Evolutionary conservation across 2,797 vertebrate genomes (phyloP), one percentile per base, ranked within the genome.

Genomic region (Lepidocolaptes lacrymiger): DNA sequence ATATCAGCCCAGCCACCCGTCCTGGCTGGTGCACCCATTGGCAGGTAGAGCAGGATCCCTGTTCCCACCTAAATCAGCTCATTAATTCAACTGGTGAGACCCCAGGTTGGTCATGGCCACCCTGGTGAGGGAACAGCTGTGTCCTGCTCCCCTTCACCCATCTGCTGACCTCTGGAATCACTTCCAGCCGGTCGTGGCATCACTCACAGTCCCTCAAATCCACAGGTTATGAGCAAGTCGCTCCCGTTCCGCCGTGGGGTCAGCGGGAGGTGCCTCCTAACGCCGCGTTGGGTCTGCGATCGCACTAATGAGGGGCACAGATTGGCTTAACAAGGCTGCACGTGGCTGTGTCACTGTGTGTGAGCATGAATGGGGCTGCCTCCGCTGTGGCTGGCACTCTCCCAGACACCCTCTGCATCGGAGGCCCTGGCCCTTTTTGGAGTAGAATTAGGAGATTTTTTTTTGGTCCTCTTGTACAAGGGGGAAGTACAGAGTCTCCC

Each of bases 351-450:
- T 86, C 87, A 94, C 93, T 97, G 97, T 98, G 98, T 98, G 97
- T 98, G 98, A 98, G 98, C 98, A 98, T 98, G 98, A 99, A 98
- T 98, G 98, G 97, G 97, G 97, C 96, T 95, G 90, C 79, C 95
- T 78, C 88, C 63, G 54, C 43, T 59, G 89, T 91, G 93, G 66
- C 96, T 97, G 95, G 69, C 97, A 85, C 86, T 86, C 96, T 81
- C 85, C 68, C 78, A 13, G 28, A 15, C 83, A 39, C 85, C 4
- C 46, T 3, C 36, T 21, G 24, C 71, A 19, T 1, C 7, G 1
- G 2, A 27, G 39, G 39, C 52, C 36, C 23, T 43, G 49, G 21
- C 79, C 74, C 51, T 21, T 22, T 23, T 2, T 14, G 20, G 16
- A 11, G 44, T 2, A 5, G 81, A 32, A 49, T 0, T 1, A 28